Evolutionary conservation across 1,140 invertebrate genomes (phyloP), one percentile per base, ranked within the genome.

Genomic region (Popillia japonica): DNA sequence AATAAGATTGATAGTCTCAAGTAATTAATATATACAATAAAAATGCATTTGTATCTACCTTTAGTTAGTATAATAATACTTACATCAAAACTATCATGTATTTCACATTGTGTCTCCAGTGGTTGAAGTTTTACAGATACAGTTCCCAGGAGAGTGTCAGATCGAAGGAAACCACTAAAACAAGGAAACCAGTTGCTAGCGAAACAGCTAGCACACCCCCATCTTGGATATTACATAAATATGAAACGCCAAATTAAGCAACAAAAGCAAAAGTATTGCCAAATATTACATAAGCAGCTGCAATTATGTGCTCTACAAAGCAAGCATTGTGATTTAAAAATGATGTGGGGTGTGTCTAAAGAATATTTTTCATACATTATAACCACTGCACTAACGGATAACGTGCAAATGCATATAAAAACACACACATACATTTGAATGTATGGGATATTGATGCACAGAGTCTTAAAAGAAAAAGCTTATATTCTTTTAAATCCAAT

Each of bases 61-160:
- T 14, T 55, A 55, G 14, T n/a, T 55, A 3, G 14, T 55, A 27
- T 23, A 55, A 11, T 23, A 76, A 55, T 78, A 92, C 93, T 95
- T 89, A 98, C 96, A 87, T 96, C 94, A 88, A 94, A 96, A 6
- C 95, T 94, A 79, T 98, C 96, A 86, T 98, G 96, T 76, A 98
- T 86, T 59, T 92, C 93, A 84, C 96, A 96, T 78, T 95, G 92
- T 0, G 92, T 94, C 89, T 98, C 96, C 64, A 99, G 87, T 17
- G 92, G 92, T 81, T 93, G 92, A 68, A 99, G 87, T 86, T 98
- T 98, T 0, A 98, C 91, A 80, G 89, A 91, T 1, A 91, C 94
- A 10, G 92, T 93, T n/a, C 96, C 97, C 77, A 98, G 87, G n/a
- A 97, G 87, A 59, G 92, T 90, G 87, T 98, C 96, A 82, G 93